Conservation (phyloP, 2,797 vertebrate genomes). For the Bradypus variegatus region DNA sequence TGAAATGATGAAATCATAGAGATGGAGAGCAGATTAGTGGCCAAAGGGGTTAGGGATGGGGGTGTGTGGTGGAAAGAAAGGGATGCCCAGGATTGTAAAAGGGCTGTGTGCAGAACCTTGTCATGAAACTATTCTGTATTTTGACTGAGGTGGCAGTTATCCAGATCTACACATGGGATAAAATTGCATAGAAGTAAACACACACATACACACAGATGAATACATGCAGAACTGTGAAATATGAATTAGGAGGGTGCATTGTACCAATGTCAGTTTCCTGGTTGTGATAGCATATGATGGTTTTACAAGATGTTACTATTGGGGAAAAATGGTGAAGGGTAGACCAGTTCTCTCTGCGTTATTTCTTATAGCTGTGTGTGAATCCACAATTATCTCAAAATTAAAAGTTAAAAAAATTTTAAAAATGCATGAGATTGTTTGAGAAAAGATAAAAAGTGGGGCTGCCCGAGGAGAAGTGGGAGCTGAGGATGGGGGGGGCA, state of each 20-base stretch:
- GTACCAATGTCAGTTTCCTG: background rate
- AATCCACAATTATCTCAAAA: background rate
- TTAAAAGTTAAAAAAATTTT: background rate
- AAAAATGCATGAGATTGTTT: background rate
- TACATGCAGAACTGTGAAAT: background rate
- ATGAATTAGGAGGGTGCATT: too few relatives aligned
- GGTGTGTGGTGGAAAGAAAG: too few relatives aligned
- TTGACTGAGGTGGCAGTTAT: too few relatives aligned
- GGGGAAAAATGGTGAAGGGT: background rate
- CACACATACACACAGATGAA: accelerated
- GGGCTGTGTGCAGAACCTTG: accelerated
- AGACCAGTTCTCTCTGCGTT: background rate
- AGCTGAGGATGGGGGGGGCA: accelerated
- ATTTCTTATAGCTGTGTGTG: background rate
- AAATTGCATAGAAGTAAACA: accelerated
- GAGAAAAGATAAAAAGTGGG: background rate
- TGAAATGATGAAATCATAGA: background rate
- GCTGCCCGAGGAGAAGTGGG: too few relatives aligned
- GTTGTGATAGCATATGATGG: background rate
- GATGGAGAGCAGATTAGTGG: too few relatives aligned
- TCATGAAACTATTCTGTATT: background rate
- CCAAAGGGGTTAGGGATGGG: too few relatives aligned
- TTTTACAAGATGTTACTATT: background rate
- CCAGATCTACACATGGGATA: background rate
- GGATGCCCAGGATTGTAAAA: accelerated